phyloP scores from a whole-genome alignment of 1,140 invertebrate genomes.

The Hyphantria cunea region DNA sequence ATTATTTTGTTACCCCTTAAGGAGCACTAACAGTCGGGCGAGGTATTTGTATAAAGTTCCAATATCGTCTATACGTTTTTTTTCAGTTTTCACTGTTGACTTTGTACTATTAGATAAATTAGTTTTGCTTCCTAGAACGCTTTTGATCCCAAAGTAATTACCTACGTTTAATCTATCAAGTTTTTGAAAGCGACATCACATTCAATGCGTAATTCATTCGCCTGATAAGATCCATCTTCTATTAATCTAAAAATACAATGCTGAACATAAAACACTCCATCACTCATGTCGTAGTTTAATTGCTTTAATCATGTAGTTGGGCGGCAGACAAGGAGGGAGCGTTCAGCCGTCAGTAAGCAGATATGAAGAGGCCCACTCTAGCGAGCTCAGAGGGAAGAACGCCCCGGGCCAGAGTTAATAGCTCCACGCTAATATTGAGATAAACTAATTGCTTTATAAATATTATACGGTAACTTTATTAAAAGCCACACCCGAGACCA shows the following conservation, averaged over 20 bases:
- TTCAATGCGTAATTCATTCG: slow-evolving; percentile 15
- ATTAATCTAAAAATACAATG: slow-evolving; percentile 17
- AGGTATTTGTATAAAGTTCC: too few species aligned
- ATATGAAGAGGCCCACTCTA: slow-evolving; percentile 39
- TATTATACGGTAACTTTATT: slow-evolving; percentile 44
- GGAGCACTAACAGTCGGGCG: not conserved
- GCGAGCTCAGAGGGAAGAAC: slow-evolving; percentile 18
- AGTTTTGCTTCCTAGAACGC: not conserved
- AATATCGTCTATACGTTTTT: too few species aligned
- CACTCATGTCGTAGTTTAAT: slow-evolving; percentile 42
- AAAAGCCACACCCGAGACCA: slow-evolving; percentile 25
- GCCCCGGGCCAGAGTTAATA: slow-evolving; percentile 40
- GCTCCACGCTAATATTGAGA: slow-evolving; percentile 45
- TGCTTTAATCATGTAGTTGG: slow-evolving; percentile 41
- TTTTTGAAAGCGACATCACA: slow-evolving; percentile 1
- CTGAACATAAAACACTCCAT: slow-evolving; percentile 38
- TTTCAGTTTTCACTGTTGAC: too few species aligned
- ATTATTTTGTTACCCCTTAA: too few species aligned
- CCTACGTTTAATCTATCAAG: not conserved
- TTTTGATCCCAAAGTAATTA: not conserved
- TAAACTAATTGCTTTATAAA: slow-evolving; percentile 59
- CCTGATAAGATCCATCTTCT: slow-evolving; percentile 11
- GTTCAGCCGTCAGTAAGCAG: slow-evolving; percentile 45
- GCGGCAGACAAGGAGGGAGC: slow-evolving; percentile 30
- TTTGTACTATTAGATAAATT: too few species aligned